phyloP scores from a whole-genome alignment of 2,113 vertebrate genomes.

The Ploceus nigricollis region DNA sequence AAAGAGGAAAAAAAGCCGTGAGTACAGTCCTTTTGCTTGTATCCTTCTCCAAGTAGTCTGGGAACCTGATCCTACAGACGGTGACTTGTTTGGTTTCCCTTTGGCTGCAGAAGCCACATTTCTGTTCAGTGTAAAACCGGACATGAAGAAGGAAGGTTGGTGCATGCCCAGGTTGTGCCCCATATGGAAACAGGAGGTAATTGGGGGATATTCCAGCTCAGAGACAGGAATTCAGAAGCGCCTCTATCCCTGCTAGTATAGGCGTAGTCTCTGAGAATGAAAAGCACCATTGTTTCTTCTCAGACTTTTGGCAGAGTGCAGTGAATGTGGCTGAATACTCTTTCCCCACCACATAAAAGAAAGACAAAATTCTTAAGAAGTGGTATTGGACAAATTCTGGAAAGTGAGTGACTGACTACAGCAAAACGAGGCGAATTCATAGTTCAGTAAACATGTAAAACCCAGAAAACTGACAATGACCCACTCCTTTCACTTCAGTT shows the following conservation, averaged over 20 bases:
- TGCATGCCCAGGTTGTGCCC: neutral
- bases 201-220: neutral
- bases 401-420: neutral
- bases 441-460: neutral
- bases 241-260: neutral
- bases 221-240: neutral
- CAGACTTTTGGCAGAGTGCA: neutral
- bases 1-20: neutral
- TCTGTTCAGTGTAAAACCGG: neutral
- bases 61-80: neutral
- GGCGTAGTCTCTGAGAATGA: constrained; percentile 8
- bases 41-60: neutral
- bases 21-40: neutral
- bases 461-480: neutral
- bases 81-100: neutral
- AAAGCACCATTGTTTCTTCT: constrained; percentile 38
- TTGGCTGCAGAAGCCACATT: neutral
- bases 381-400: constrained; percentile 10
- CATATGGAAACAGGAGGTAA: neutral
- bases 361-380: constrained; percentile 42
- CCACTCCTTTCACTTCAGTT: neutral
- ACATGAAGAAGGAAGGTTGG: neutral
- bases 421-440: neutral
- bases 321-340: neutral
- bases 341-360: constrained; percentile 29